These are phyloP conservation scores for Chelon labrosus DNA, from an alignment of 2,797 vertebrate species.

Conservation along the genomic window DNA sequence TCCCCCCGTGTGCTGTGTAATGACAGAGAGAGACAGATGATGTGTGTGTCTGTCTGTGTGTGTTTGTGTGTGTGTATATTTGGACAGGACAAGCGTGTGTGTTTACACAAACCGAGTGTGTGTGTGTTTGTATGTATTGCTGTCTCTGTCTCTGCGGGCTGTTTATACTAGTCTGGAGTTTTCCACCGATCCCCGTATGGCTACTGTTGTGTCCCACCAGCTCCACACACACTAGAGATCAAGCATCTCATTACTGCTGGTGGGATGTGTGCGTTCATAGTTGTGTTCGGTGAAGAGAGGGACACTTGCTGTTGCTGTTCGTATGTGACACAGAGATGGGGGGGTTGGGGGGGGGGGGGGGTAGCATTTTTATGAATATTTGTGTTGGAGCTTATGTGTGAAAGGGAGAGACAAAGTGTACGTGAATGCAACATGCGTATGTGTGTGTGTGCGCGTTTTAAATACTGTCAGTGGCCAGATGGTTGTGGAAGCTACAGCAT, in stretches of 20 bases:
- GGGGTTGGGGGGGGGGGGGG: conserved; percentile 16
- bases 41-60: conserved; percentile 29
- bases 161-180: conserved; percentile 56
- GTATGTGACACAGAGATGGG: conserved; percentile 28
- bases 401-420: too few relatives aligned
- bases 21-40: conserved; percentile 34
- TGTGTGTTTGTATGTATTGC: conserved; percentile 13
- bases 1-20: conserved; percentile 15
- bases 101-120: not conserved
- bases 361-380: conserved; percentile 40
- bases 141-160: conserved; percentile 51
- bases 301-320: conserved; percentile 27
- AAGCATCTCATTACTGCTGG: conserved; percentile 45
- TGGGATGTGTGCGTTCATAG: conserved; percentile 11
- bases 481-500: conserved; percentile 57
- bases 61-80: conserved; percentile 31
- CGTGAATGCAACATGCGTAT: not conserved
- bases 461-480: conserved; percentile 58
- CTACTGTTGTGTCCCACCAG: conserved; percentile 40
- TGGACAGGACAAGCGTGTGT: conserved; percentile 16
- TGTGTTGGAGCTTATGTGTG: conserved; percentile 29
- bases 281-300: conserved; percentile 21
- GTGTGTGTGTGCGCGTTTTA: conserved; percentile 2
- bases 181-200: conserved; percentile 28
- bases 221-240: conserved; percentile 30